These are phyloP conservation scores for Melanophora roralis DNA, from an alignment of 2,888 invertebrate genomes.

Conservation along the genomic window DNA sequence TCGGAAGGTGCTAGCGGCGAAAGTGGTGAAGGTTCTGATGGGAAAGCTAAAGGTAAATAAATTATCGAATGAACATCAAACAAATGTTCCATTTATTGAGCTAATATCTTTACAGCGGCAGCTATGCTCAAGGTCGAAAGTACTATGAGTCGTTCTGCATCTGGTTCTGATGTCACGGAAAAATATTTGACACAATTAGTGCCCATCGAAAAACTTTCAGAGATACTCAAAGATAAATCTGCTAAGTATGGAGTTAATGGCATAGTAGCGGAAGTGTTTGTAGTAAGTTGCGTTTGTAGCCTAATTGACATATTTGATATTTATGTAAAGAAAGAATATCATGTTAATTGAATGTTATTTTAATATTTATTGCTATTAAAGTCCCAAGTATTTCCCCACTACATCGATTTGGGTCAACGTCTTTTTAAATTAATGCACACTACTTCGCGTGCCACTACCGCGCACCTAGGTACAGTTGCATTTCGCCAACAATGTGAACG, in stretches of 20 bases:
- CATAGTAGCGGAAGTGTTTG: conserved; percentile 80
- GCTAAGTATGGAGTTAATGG: conserved; percentile 85
- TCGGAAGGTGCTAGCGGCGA: conserved; percentile 68
- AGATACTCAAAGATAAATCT: conserved; percentile 84
- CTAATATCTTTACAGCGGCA: conserved; percentile 14
- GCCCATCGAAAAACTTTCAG: conserved; percentile 86
- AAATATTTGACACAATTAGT: conserved; percentile 81
- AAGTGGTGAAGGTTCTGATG: conserved; percentile 51
- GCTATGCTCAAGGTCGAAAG: conserved; percentile 59
- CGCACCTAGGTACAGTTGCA: conserved; percentile 80
- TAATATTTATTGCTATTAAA: conserved; percentile 72
- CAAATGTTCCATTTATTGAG: conserved; percentile 40
- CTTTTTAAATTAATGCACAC: conserved; percentile 82
- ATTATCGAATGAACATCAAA: conserved; percentile 22
- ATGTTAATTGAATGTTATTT: conserved; percentile 18
- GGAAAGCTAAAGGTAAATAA: conserved; percentile 62
- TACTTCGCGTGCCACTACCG: conserved; percentile 80
- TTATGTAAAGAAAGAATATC: not conserved
- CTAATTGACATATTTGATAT: conserved; percentile 11
- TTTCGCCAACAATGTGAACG: conserved; percentile 87
- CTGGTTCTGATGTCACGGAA: conserved; percentile 83
- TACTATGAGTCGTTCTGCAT: conserved; percentile 80
- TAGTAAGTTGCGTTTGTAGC: conserved; percentile 67
- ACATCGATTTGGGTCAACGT: conserved; percentile 84
- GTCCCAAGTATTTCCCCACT: conserved; percentile 88